A percentile compares a stretch with the other conserved stretches of the same genome.
phyloP scores from a whole-genome alignment of 2,113 vertebrate genomes.

The Antechinus flavipes region DNA sequence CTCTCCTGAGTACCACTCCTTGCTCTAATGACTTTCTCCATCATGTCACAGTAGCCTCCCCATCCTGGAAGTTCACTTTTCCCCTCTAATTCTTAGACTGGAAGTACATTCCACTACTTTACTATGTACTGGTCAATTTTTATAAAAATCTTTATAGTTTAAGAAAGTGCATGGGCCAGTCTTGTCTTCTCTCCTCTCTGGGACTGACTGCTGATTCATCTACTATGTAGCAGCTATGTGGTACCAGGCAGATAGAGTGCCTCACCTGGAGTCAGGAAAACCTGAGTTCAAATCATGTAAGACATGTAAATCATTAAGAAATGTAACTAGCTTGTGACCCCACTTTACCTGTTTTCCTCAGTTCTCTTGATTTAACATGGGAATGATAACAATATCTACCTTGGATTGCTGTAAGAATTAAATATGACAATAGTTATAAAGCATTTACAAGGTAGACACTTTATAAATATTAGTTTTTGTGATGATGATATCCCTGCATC shows the following conservation, averaged over 20 bases:
- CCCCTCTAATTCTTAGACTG: neutral
- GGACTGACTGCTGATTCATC: neutral
- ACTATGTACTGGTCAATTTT: neutral
- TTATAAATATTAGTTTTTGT: neutral
- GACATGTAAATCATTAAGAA: no score
- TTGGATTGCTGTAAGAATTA: neutral
- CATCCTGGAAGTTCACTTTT: neutral
- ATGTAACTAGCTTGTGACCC: neutral
- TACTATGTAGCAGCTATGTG: neutral
- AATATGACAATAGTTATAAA: neutral
- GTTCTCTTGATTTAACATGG: neutral
- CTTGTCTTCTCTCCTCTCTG: neutral
- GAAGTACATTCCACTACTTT: neutral
- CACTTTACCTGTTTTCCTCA: neutral
- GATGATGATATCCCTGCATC: neutral
- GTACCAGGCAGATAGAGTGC: neutral
- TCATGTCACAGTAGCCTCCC: neutral
- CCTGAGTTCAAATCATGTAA: neutral
- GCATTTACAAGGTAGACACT: neutral
- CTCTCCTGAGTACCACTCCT: neutral
- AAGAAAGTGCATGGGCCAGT: neutral
- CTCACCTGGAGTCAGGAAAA: neutral
- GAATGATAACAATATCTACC: neutral
- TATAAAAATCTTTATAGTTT: neutral
- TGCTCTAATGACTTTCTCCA: neutral